These are phyloP conservation scores for Diplosoma virens DNA, from an alignment of 23 tunicate species.

Conservation along the genomic window DNA sequence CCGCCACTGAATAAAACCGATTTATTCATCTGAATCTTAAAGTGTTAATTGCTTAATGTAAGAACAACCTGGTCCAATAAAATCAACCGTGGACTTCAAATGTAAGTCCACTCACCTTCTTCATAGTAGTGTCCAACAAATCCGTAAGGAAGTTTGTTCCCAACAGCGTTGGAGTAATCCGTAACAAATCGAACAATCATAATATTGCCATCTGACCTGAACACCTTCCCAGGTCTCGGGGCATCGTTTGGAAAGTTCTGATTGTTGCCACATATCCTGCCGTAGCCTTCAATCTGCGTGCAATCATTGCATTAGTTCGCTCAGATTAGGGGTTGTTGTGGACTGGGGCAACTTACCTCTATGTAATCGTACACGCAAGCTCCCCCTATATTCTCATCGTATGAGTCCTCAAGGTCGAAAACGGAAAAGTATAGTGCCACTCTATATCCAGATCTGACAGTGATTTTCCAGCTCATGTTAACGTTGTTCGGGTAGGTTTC, in stretches of 20 bases:
- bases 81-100: no score
- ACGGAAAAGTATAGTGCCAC: slow-evolving; percentile 51
- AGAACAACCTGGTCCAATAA: no score
- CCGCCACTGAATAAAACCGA: no score
- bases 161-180: slow-evolving; percentile 52
- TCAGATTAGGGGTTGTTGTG: not conserved
- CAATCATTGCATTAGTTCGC: not conserved
- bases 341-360: slow-evolving; percentile 26
- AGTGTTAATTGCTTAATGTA: no score
- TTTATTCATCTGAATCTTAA: no score
- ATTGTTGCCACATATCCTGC: slow-evolving; percentile 17
- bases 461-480: slow-evolving; percentile 36
- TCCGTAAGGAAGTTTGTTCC: slow-evolving; percentile 9
- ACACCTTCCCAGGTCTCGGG: not conserved
- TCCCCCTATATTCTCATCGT: slow-evolving; percentile 52
- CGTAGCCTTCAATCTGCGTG: slow-evolving; percentile 10
- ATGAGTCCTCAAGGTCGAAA: slow-evolving; percentile 81
- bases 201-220: slow-evolving; percentile 3
- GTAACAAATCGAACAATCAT: slow-evolving; percentile 44
- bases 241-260: not conserved
- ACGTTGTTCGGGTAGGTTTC: slow-evolving; percentile 42
- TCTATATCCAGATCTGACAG: slow-evolving; percentile 38
- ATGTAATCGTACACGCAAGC: slow-evolving; percentile 82
- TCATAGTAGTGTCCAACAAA: slow-evolving; percentile 34
- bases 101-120: slow-evolving; percentile 22